These are phyloP conservation scores for Sebastes minor DNA, from an alignment of 2,797 vertebrate genomes.

Conservation along the genomic window DNA sequence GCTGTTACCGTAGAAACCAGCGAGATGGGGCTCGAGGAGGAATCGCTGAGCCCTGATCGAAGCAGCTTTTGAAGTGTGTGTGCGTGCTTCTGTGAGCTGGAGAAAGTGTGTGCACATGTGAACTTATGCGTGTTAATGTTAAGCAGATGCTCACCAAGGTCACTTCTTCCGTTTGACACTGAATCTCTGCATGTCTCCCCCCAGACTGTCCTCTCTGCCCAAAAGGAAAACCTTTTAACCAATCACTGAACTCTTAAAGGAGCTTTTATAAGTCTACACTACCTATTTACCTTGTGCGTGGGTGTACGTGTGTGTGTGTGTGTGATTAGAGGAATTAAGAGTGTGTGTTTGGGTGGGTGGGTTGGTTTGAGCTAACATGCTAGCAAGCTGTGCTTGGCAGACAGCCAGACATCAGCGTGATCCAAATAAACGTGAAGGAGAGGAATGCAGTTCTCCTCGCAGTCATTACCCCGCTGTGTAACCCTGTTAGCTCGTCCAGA, in stretches of 20 bases:
- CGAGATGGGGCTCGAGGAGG: conserved; percentile 55
- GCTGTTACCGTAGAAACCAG: conserved; percentile 78
- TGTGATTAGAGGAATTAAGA: conserved; percentile 14
- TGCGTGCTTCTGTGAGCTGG: conserved; percentile 5
- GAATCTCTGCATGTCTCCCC: conserved; percentile 34
- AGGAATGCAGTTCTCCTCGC: conserved; percentile 63
- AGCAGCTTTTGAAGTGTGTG: conserved; percentile 28
- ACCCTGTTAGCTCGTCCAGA: conserved; percentile 67
- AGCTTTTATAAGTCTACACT: conserved; percentile 54
- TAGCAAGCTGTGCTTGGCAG: conserved; percentile 52
- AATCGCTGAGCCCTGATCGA: conserved; percentile 44
- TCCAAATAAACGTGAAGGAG: conserved; percentile 64
- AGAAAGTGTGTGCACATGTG: conserved; percentile 9
- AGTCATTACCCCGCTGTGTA: conserved; percentile 59
- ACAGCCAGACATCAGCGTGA: conserved; percentile 58
- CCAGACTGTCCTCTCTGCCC: conserved; percentile 3
- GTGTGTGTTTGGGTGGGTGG: conserved; percentile 26
- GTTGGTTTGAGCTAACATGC: conserved; percentile 41
- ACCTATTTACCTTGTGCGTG: conserved; percentile 52
- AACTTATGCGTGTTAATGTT: conserved; percentile 38
- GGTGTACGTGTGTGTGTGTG: conserved; percentile 5
- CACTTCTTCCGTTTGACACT: conserved; percentile 49
- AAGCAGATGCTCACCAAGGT: conserved; percentile 56
- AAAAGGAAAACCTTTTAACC: conserved; percentile 26
- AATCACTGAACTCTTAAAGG: conserved; percentile 54